Percentiles rank a stretch among this genome's conserved stretches.
Conservation (phyloP, 2,888 invertebrate genomes). For the Timandra comae region DNA sequence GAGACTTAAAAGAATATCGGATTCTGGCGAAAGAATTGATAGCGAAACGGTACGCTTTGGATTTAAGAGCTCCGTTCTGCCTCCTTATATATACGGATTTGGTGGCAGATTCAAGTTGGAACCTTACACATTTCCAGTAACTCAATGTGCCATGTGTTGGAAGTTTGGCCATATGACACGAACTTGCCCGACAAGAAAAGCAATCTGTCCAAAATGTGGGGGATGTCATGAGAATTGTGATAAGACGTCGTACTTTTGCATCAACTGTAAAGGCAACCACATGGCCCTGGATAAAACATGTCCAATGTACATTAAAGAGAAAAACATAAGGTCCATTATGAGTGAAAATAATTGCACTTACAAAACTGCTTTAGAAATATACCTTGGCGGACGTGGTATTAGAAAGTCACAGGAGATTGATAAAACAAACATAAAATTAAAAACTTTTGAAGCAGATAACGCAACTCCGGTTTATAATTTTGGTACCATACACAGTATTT, state of each 20-base stretch:
- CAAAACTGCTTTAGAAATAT: constrained; percentile 6
- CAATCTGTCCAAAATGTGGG: constrained; percentile 16
- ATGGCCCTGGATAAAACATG: constrained; percentile 19
- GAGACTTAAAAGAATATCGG: constrained; percentile 1
- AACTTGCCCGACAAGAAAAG: constrained; percentile 6
- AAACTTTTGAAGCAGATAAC: not conserved
- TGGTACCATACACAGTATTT: not conserved
- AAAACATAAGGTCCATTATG: constrained; percentile 21
- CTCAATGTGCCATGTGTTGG: constrained; percentile 17
- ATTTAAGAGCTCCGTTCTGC: constrained; percentile 1
- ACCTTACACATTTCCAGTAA: constrained; percentile 15
- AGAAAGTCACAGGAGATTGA: not conserved
- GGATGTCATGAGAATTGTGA: constrained; percentile 17
- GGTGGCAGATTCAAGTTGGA: constrained; percentile 14
- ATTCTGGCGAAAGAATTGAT: not conserved
- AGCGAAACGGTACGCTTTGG: constrained; percentile 4
- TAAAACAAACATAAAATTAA: not conserved
- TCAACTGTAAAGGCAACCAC: constrained; percentile 19
- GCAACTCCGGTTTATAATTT: too few species aligned
- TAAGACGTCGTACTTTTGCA: constrained; percentile 8
- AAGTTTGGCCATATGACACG: constrained; percentile 7
- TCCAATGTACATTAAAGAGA: constrained; percentile 19
- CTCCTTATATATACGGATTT: not conserved
- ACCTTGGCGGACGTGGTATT: not conserved
- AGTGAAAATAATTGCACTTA: constrained; percentile 14